phyloP scores from a whole-genome alignment of 1,140 invertebrate genomes.

The Cydia fagiglandana region DNA sequence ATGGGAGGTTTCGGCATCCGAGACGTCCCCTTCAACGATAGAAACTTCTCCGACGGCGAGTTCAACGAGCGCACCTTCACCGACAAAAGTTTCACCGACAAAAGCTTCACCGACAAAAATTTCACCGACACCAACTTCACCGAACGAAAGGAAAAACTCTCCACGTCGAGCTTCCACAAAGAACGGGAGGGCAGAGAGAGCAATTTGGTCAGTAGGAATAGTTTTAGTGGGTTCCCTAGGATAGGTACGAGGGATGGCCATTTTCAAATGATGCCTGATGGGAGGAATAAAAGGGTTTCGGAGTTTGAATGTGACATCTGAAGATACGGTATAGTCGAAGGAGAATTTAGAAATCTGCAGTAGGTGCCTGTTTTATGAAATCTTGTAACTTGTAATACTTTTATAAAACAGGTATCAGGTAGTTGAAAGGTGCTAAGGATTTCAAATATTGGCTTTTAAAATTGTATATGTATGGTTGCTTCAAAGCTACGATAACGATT shows the following conservation, averaged over 20 bases:
- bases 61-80: constrained; percentile 64
- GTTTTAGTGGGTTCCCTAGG: constrained; percentile 72
- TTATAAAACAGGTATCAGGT: background rate
- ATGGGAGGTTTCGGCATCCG: constrained; percentile 73
- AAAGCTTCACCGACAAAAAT: constrained; percentile 56
- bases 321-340: background rate
- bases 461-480: constrained; percentile 33
- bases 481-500: background rate
- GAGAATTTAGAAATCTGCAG: constrained; percentile 37
- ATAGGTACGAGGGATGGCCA: constrained; percentile 63
- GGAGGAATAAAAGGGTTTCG: constrained; percentile 77
- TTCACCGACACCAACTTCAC: constrained; percentile 68
- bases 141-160: constrained; percentile 73
- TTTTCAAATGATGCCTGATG: constrained; percentile 69
- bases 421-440: background rate
- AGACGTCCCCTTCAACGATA: constrained; percentile 65
- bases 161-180: constrained; percentile 73
- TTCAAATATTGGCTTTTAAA: background rate
- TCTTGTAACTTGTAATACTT: background rate
- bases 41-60: constrained; percentile 62
- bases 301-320: constrained; percentile 82
- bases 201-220: constrained; percentile 72
- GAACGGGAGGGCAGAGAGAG: constrained; percentile 69
- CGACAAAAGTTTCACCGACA: constrained; percentile 57
- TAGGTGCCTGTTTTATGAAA: background rate